Percentiles rank a stretch among this genome's conserved stretches.
Evolutionary conservation across 2,113 vertebrate species (phyloP).

Genomic region (Atherinomorus stipes): DNA sequence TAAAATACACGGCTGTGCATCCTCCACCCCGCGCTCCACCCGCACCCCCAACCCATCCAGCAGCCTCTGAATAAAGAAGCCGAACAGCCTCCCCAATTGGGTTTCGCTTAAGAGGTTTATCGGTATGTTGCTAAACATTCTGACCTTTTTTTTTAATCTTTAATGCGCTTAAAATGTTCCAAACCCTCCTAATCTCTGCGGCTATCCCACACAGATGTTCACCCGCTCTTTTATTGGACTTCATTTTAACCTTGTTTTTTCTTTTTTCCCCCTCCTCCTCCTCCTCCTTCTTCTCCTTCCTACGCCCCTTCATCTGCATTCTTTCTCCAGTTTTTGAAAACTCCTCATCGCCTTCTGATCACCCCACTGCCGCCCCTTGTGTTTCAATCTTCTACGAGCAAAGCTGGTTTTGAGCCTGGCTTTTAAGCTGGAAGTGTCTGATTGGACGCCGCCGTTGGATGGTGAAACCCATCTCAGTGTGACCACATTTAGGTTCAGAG

Average conservation of each 20-base stretch:
- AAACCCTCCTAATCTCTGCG: constrained; percentile 82
- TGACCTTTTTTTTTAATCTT: constrained; percentile 88
- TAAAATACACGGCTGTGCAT: constrained; percentile 2
- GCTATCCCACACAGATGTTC: constrained; percentile 85
- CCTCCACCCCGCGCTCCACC: constrained; percentile 24
- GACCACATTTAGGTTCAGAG: constrained; percentile 4
- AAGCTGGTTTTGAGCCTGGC: constrained; percentile 41
- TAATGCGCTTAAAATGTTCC: constrained; percentile 88
- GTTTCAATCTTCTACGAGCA: constrained; percentile 41
- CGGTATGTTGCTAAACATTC: constrained; percentile 87
- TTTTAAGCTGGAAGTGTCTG: constrained; percentile 28
- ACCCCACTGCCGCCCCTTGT: neutral
- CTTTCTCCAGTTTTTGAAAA: constrained; percentile 71
- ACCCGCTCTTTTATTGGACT: constrained; percentile 83
- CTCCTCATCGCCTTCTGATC: constrained; percentile 56
- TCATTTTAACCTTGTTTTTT: constrained; percentile 69
- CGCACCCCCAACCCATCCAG: constrained; percentile 22
- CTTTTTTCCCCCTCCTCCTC: constrained; percentile 25
- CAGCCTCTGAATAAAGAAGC: constrained; percentile 79
- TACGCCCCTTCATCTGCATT: constrained; percentile 30
- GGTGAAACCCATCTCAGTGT: constrained; percentile 6
- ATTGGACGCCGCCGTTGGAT: constrained; percentile 13
- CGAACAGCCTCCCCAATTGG: constrained; percentile 81
- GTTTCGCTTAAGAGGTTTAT: constrained; percentile 88
- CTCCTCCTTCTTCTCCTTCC: neutral